Evolutionary conservation across 2,113 vertebrate genomes (phyloP), one percentile per base, ranked within the genome.

Genomic region (Petrocephalus microphthalmus): DNA sequence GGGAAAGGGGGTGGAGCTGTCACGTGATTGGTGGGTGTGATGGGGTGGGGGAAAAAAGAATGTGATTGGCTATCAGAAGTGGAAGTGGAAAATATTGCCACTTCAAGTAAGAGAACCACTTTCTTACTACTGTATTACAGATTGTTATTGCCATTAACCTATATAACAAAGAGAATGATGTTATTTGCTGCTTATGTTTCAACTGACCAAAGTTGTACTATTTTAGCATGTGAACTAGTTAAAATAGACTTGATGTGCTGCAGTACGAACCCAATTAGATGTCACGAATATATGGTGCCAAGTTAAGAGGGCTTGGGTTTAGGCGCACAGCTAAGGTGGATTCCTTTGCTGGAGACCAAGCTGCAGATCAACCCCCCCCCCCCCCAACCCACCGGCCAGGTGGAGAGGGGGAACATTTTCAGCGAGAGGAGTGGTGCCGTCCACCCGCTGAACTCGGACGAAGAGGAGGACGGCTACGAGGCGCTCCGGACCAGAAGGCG

Each of bases 321-420:
- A 67, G n/a, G 10, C n/a, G 25, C 60, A 67, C 60, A 29, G 60
- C 25, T 67, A 67, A 64, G 22, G 60, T 81, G 37, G 33, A 42
- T 11, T 2, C 33, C 71, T 78, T 78, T 78, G 57, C 22, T 60
- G 57, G 22, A 64, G 57, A 10, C 67, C 67, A 13, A 47, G 78
- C 78, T 49, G 67, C 13, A 33, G 29, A 74, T 15, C 67, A 74
- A 8, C 22, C 20, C 25, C 25, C 25, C 67, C 25, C 42, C 84
- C 6, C 22, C 25, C 84, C 11, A 17, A 54, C 56, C 85, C 54
- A 20, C 91, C 37, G 64, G 74, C 29, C 89, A 99, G 98, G 93
- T 96, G 93, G 98, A 99, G 91, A 97, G 97, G 93, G 96, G 97
- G 93, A 98, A 97, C 42, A 87, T 97, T 19, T 98, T 98, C 84